Percentiles rank a stretch among this genome's conserved stretches.
Conservation (phyloP, 2,113 vertebrate genomes). For the Pardalotus punctatus region DNA sequence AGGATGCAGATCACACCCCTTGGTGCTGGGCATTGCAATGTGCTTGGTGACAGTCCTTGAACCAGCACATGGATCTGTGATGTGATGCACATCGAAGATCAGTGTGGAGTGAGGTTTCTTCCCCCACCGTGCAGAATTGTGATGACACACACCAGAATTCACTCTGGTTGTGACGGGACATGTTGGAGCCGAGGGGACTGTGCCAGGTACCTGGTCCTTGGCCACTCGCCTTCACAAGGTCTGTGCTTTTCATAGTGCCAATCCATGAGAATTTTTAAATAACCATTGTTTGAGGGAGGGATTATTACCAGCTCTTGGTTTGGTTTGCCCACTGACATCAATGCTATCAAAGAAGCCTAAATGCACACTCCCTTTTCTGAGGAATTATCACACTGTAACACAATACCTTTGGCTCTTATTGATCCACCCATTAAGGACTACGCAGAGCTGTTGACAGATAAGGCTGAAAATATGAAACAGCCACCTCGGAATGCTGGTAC, state of each 20-base stretch:
- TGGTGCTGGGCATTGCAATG: fast-evolving
- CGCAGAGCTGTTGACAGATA: conserved; percentile 44
- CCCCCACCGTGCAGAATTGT: fast-evolving
- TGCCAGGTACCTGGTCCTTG: not conserved
- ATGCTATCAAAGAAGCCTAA: not conserved
- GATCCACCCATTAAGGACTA: conserved; percentile 16
- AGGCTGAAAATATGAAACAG: conserved; percentile 41
- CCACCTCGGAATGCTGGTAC: not conserved
- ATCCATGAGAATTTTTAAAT: not conserved
- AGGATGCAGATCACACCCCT: fast-evolving
- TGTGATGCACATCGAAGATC: fast-evolving
- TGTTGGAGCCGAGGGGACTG: fast-evolving
- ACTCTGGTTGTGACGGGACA: fast-evolving
- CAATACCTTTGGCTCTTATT: not conserved
- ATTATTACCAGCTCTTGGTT: conserved; percentile 11
- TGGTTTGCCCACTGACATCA: not conserved
- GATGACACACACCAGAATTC: fast-evolving
- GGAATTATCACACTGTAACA: conserved; percentile 15
- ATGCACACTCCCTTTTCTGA: not conserved
- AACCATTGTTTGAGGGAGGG: not conserved
- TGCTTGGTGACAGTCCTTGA: not conserved
- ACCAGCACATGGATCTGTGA: not conserved
- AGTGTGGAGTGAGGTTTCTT: not conserved
- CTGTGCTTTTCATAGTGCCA: not conserved
- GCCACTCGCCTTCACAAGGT: fast-evolving